phyloP scores from a whole-genome alignment of 2,888 invertebrate genomes.

The Nebria brevicollis region DNA sequence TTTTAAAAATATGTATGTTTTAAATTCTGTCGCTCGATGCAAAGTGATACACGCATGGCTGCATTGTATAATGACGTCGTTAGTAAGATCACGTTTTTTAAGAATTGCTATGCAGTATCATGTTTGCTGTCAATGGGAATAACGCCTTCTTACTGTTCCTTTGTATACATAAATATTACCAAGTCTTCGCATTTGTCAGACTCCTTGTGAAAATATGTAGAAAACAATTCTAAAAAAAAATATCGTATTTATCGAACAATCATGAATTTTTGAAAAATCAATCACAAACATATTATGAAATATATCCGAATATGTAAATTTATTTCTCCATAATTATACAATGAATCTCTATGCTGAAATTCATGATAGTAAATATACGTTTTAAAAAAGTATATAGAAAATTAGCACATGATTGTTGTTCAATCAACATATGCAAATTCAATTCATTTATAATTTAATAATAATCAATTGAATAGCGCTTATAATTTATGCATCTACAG shows the following conservation, averaged over 20 bases:
- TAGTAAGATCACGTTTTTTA: conserved; percentile 21
- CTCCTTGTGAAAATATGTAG: no score
- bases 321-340: no score
- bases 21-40: no score
- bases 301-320: no score
- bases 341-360: no score
- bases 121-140: conserved; percentile 23
- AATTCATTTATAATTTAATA: conserved; percentile 38
- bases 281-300: no score
- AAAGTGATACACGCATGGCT: neutral
- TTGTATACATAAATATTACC: conserved; percentile 33
- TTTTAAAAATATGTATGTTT: no score
- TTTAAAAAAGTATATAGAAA: neutral
- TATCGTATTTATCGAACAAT: no score
- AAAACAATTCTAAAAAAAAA: no score
- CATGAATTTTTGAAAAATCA: no score
- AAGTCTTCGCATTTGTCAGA: no score
- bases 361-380: neutral
- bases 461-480: conserved; percentile 25
- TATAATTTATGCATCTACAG: conserved; percentile 38
- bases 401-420: conserved; percentile 4
- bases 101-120: conserved; percentile 9
- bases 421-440: conserved; percentile 38
- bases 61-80: conserved; percentile 29
- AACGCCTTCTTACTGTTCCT: conserved; percentile 39